Percentiles rank a stretch among this genome's conserved stretches.
Evolutionary conservation across 2,797 vertebrate genomes (phyloP).

Genomic region (Tauraco hartlaubi): DNA sequence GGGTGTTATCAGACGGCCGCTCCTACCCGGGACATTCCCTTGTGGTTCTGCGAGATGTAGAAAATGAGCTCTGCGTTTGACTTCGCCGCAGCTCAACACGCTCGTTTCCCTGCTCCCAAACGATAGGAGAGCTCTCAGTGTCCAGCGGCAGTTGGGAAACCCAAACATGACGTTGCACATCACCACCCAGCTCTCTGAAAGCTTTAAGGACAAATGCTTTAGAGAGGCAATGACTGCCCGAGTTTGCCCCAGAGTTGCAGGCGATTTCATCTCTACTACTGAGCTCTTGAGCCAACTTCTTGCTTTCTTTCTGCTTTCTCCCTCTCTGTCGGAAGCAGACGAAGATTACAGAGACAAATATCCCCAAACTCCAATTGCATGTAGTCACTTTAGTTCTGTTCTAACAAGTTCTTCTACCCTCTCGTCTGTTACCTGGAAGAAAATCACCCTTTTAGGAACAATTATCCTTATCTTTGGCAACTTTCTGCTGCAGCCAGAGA

Average conservation of each 20-base stretch:
- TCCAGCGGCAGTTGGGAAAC: neutral
- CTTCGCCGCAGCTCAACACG: neutral
- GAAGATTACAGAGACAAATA: neutral
- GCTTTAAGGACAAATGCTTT: neutral
- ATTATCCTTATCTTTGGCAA: neutral
- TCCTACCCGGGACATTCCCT: neutral
- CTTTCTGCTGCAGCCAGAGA: neutral
- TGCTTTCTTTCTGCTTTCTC: neutral
- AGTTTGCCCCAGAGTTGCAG: neutral
- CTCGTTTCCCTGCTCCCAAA: neutral
- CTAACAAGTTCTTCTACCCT: neutral
- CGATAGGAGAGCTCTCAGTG: neutral
- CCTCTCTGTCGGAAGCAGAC: neutral
- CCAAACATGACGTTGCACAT: neutral
- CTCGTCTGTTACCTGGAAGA: neutral
- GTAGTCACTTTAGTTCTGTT: neutral
- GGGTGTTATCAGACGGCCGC: constrained; percentile 9
- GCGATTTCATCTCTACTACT: neutral
- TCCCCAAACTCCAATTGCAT: accelerated
- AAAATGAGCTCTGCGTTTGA: neutral
- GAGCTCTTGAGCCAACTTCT: neutral
- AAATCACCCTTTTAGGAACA: neutral
- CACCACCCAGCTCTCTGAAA: neutral
- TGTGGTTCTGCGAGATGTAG: neutral
- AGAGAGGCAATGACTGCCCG: neutral